Conservation (phyloP, 2,113 vertebrate genomes). For the Phasianus colchicus region DNA sequence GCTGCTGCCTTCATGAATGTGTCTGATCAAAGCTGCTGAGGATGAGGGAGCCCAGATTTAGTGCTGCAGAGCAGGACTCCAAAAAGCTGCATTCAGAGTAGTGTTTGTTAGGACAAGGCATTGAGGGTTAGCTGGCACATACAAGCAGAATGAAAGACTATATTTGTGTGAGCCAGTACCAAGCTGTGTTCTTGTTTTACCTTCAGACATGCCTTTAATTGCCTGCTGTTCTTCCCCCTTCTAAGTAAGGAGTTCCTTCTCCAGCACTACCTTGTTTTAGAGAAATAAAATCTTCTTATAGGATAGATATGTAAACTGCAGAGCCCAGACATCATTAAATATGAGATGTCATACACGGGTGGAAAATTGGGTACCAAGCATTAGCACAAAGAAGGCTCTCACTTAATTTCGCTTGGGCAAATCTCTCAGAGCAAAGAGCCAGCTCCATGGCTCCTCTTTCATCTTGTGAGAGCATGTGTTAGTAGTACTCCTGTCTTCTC, state of each 20-base stretch:
- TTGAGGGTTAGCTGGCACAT: fast-evolving
- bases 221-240: neutral
- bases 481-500: neutral
- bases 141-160: neutral
- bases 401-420: neutral
- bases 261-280: neutral
- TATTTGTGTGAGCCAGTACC: neutral
- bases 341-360: neutral
- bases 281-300: neutral
- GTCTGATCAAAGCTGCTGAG: neutral
- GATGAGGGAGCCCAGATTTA: neutral
- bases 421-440: neutral
- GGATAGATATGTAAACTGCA: neutral
- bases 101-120: neutral
- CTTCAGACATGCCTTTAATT: neutral
- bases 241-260: neutral
- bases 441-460: neutral
- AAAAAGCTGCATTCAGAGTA: neutral
- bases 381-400: neutral
- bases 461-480: neutral
- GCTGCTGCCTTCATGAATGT: neutral
- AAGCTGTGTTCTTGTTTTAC: neutral
- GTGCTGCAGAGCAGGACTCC: neutral
- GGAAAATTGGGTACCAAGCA: neutral
- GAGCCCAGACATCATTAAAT: neutral